These are phyloP conservation scores for Tenualosa thibaudeaui DNA, from an alignment of 2,797 vertebrate genomes.

Conservation along the genomic window DNA sequence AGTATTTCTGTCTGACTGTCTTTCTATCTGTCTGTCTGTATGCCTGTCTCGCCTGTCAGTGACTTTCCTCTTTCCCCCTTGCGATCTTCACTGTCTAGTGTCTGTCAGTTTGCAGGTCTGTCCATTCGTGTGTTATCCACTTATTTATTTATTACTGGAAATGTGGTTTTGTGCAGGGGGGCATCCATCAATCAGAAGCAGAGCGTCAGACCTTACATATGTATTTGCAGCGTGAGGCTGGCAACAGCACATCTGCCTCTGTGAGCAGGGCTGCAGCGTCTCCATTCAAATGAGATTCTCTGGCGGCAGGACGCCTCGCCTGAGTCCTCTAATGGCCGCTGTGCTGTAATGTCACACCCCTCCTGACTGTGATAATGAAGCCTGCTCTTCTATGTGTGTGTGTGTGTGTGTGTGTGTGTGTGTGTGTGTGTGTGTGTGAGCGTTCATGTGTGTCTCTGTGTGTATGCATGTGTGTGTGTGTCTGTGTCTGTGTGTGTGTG, in stretches of 20 bases:
- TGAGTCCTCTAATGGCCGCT: neutral
- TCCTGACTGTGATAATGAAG: conserved; percentile 23
- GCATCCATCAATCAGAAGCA: neutral
- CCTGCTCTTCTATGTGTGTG: conserved; percentile 2
- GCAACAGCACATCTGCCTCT: neutral
- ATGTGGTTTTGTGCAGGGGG: neutral
- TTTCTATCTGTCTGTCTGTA: neutral
- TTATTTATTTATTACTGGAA: neutral
- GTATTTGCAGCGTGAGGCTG: neutral
- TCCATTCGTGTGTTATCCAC: neutral
- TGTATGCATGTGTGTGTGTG: neutral
- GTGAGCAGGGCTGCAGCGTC: neutral
- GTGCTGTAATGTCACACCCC: conserved; percentile 19
- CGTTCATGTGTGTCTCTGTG: neutral
- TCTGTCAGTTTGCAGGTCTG: neutral
- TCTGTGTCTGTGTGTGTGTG: neutral
- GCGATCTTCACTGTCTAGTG: neutral
- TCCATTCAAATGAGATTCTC: conserved; percentile 19
- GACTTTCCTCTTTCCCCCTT: neutral
- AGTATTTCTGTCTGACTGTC: neutral
- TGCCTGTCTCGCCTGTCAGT: neutral
- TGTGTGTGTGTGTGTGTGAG: neutral
- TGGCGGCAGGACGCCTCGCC: neutral
- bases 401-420: conserved; percentile 1
- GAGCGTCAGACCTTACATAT: neutral